Base-by-base conservation (phyloP, 2,888 invertebrate genomes). In the Cryptus armator region DNA sequence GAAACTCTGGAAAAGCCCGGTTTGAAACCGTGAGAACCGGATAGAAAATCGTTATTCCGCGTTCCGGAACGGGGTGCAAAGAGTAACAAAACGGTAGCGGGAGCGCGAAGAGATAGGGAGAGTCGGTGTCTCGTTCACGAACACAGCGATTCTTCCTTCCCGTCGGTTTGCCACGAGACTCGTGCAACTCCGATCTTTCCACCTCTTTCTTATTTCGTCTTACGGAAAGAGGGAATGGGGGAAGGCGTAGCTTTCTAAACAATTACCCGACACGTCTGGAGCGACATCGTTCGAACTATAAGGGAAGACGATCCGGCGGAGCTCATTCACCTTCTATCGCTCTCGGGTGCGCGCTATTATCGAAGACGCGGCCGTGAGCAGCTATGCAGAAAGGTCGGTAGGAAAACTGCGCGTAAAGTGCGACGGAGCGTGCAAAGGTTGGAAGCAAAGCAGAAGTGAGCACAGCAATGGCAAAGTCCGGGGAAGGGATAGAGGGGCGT, bases 331-430 rank as follows among this genome's bases (percentile, higher is more conserved):
- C 59, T 46, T 46, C 46, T 9, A 5, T 62, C 62, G 3, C 1
- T 72, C 44, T 46, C 44, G 7, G 10, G 29, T 7, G 37, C 10
- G 46, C 48, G 59, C 19, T 5, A 46, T 32, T 46, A 59, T 62
- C 59, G 72, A 43, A 44, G 48, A 19, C 37, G 51, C 48, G 37
- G 12, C 24, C 37, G 12, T 86, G 87, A 24, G 88, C 87, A 86
- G 86, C 88, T 87, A 85, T 86, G 86, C 83, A 32, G 59, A 62
- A 62, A 29, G 29, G 46, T 85, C 37, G 68, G 87, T 87, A 83
- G 88, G 85, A 89, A 88, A 89, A 9, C 37, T 88, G 85, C 87
- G 84, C 68, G 83, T 74, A 59, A 70, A 59, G 37, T 70, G 70
- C 64, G 59, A 44, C 46, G 56, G 72, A 71, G 78, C 70, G 67